Evolutionary conservation across 2,113 vertebrate species (phyloP).

Genomic region (Acanthisitta chloris): DNA sequence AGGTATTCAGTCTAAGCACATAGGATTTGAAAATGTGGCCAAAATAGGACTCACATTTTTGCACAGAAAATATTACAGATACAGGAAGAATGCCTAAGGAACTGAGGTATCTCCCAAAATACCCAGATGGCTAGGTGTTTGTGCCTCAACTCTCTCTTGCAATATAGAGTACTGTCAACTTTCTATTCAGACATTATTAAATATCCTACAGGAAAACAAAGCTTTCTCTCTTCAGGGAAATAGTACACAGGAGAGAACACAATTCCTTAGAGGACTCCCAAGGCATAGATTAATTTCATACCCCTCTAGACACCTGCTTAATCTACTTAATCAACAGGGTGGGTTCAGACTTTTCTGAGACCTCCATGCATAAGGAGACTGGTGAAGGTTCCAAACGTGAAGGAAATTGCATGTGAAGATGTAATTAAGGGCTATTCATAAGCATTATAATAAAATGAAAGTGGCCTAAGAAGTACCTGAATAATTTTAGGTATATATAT

Average conservation of each 20-base stretch:
- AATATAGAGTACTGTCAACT: neutral
- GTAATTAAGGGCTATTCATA: neutral
- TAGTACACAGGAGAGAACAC: neutral
- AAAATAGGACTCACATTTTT: neutral
- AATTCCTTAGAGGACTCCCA: neutral
- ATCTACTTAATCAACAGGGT: neutral
- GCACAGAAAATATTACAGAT: neutral
- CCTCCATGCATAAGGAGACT: neutral
- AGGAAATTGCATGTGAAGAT: neutral
- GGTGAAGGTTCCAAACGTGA: neutral
- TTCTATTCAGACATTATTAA: neutral
- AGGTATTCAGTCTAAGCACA: neutral
- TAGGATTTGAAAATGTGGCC: neutral
- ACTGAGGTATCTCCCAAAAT: neutral
- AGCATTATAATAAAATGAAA: neutral
- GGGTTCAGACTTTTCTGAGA: neutral
- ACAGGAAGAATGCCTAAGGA: neutral
- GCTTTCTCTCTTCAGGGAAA: neutral
- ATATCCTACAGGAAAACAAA: neutral
- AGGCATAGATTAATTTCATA: neutral
- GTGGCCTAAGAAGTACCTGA: rapidly evolving
- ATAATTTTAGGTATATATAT: neutral
- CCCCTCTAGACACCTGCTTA: neutral
- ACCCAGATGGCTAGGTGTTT: neutral
- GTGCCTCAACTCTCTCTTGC: neutral